Evolutionary conservation across 2,888 invertebrate genomes (phyloP), one percentile per base, ranked within the genome.

Genomic region (Acrobasis repandana): DNA sequence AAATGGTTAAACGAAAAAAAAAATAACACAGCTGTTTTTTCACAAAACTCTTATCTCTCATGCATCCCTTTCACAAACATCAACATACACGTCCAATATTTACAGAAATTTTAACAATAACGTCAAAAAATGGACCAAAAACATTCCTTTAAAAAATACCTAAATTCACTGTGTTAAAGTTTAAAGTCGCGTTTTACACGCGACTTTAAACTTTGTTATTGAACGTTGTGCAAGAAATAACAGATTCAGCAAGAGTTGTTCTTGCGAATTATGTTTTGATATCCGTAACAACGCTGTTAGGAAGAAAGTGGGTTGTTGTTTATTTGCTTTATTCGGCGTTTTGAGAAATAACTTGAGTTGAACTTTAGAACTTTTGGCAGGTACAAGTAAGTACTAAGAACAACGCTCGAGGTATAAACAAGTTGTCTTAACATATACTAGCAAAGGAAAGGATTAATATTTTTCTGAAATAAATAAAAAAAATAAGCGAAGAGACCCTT

Each of bases 61-160:
- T 43, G 54, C 54, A 54, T 16, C 54, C 52, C 38, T 50, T 38
- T 6, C 50, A 58, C 54, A 54, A 58, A 58, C 33, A 18, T 36
- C 34, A 15, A 47, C 36, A n/a, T 18, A 49, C 50, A 56, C 50
- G 48, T 57, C 47, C 52, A 54, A 46, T 57, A 61, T 57, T 57
- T 46, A 43, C 47, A 56, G 15, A 36, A 43, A 54, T 38, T 54
- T 54, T 9, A 43, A 54, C 36, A 54, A 54, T 43, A 20, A 43
- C 20, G 52, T 36, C 36, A 52, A 52, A 52, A 52, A 52, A 38
- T 18, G 14, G 33, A 28, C 14, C 14, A 14, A 28, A 1, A 50
- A 2, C 11, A 11, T 50, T n/a, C 6, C 9, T 28, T n/a, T 43
- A 11, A 11, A 43, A 1, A n/a, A 33, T 36, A 5, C 6, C 14